These are phyloP conservation scores for Nycticorax nycticorax DNA, from an alignment of 2,113 vertebrate genomes.

Conservation along the genomic window DNA sequence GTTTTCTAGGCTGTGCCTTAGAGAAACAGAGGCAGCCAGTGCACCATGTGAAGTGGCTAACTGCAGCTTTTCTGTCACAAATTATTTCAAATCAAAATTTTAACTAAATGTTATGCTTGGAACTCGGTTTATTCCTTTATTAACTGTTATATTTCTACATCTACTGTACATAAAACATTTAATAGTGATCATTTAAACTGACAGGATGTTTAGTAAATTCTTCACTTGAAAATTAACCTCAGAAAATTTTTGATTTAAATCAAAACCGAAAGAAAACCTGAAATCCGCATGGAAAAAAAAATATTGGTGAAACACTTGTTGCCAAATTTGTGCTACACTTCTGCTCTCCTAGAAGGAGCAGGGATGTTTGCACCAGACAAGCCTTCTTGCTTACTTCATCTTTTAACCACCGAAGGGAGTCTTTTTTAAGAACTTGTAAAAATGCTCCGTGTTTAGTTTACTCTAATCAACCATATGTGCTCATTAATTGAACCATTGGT, in stretches of 20 bases:
- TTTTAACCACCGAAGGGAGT: background rate
- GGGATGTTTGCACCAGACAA: background rate
- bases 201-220: conserved; percentile 56
- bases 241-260: conserved; percentile 51
- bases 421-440: background rate
- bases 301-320: background rate
- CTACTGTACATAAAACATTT: conserved; percentile 65
- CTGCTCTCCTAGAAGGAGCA: background rate
- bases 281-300: conserved; percentile 43
- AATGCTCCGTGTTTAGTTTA: background rate
- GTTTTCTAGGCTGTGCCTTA: conserved; percentile 42
- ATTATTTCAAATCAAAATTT: conserved; percentile 68
- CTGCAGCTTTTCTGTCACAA: conserved; percentile 57
- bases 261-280: conserved; percentile 45
- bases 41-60: conserved; percentile 55
- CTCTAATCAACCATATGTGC: background rate
- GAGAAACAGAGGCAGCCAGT: conserved; percentile 41
- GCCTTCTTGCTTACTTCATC: background rate
- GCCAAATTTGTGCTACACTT: background rate
- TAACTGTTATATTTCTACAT: conserved; percentile 66
- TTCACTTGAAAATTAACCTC: conserved; percentile 53
- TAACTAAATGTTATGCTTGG: conserved; percentile 68
- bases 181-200: conserved; percentile 57
- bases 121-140: conserved; percentile 53
- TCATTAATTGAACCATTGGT: background rate